Conservation (phyloP, 2,797 vertebrate genomes). For the Micromesistius poutassou region DNA sequence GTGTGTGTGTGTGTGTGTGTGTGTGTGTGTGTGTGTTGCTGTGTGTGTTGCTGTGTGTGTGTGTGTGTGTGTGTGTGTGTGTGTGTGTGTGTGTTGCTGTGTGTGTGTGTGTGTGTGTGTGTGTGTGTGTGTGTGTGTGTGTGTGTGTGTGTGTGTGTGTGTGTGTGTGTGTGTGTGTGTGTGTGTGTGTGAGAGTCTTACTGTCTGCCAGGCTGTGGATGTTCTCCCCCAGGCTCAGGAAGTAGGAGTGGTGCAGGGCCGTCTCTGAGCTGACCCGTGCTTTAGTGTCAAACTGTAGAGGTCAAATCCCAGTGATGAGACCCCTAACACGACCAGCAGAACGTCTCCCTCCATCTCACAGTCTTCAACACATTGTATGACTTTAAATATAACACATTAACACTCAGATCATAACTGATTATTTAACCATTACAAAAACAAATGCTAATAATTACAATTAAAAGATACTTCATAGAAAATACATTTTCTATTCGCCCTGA, state of each 20-base stretch:
- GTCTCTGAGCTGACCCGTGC: slow-evolving; percentile 79
- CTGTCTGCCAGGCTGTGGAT: slow-evolving; percentile 88
- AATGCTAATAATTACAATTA: not conserved
- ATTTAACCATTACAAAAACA: not conserved
- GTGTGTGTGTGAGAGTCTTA: slow-evolving; percentile 66
- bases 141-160: not conserved
- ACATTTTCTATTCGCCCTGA: no score
- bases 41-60: no score
- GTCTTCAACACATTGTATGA: not conserved
- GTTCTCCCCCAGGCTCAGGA: slow-evolving; percentile 82
- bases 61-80: not conserved
- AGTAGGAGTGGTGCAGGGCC: slow-evolving; percentile 84
- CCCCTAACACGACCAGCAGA: not conserved
- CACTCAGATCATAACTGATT: not conserved
- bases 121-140: not conserved
- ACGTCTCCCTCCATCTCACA: not conserved
- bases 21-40: slow-evolving; percentile 8
- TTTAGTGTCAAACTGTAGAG: slow-evolving; percentile 81
- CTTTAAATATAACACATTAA: not conserved
- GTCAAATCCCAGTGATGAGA: not conserved
- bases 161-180: slow-evolving; percentile 1
- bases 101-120: not conserved
- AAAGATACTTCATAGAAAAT: not conserved
- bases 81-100: slow-evolving; percentile 7
- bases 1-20: not conserved